Evolutionary conservation across 2,797 vertebrate species (phyloP).

Genomic region (Lithobates pipiens): DNA sequence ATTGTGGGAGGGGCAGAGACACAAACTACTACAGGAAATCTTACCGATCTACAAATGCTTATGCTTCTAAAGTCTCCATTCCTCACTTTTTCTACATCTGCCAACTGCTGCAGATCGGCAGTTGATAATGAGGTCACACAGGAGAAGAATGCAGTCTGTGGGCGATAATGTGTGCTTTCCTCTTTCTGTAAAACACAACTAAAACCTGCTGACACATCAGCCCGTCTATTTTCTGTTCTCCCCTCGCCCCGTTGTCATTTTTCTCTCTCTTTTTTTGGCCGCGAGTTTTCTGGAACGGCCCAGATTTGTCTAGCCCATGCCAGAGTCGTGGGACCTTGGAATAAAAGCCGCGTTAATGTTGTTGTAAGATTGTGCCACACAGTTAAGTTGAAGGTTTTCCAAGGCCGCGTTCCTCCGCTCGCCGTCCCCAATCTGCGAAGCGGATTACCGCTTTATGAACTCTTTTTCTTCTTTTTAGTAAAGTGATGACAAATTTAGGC

Average conservation of each 20-base stretch:
- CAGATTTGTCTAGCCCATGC: not conserved
- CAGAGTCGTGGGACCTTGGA: conserved; percentile 17
- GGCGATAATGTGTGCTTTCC: no score
- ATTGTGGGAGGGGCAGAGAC: no score
- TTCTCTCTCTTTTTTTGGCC: not conserved
- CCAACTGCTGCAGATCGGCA: no score
- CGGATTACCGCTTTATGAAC: conserved; percentile 26
- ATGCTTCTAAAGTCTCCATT: no score
- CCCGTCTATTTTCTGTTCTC: not conserved
- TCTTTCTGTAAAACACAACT: no score
- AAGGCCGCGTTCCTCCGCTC: conserved; percentile 24
- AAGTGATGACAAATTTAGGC: conserved; percentile 10
- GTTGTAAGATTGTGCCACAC: conserved; percentile 45
- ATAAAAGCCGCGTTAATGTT: conserved; percentile 21
- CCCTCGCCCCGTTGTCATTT: not conserved
- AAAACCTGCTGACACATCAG: not conserved
- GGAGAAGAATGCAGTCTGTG: no score
- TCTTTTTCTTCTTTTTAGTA: conserved; percentile 7
- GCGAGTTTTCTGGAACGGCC: not conserved
- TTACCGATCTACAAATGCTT: no score
- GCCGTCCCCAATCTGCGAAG: conserved; percentile 33
- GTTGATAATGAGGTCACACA: no score
- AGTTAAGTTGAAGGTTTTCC: accelerated
- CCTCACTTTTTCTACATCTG: no score
- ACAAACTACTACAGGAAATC: no score